Evolutionary conservation across 2,888 invertebrate species (phyloP).

Genomic region (Lasioglossum calceatum): DNA sequence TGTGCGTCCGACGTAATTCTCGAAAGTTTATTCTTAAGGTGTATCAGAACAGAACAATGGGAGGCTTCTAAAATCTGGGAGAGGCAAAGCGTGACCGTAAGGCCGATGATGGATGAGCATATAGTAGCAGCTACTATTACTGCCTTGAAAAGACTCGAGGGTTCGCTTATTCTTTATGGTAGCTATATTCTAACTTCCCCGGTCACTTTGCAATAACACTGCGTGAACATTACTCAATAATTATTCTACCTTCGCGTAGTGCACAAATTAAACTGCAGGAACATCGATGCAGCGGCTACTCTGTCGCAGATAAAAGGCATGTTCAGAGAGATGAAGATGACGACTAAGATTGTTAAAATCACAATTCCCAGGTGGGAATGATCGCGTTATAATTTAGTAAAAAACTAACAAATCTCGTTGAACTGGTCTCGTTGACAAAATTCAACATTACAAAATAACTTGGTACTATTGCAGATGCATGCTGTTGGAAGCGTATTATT

Average conservation of each 20-base stretch:
- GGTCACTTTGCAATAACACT: background rate
- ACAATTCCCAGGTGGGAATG: conserved; percentile 65
- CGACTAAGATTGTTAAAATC: conserved; percentile 46
- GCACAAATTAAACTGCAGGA: conserved; percentile 73
- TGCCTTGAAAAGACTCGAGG: conserved; percentile 86
- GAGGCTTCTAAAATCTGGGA: conserved; percentile 86
- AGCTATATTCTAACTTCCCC: conserved; percentile 26
- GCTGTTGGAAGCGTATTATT: conserved; percentile 86
- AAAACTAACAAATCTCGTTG: background rate
- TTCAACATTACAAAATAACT: background rate
- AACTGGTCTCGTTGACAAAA: background rate
- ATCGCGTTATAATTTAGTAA: too few relatives aligned
- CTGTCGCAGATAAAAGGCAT: conserved; percentile 67
- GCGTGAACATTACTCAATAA: background rate
- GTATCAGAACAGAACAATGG: conserved; percentile 86
- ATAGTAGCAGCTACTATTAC: conserved; percentile 84
- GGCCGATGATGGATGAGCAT: conserved; percentile 76
- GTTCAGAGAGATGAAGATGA: conserved; percentile 35
- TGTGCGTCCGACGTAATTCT: background rate
- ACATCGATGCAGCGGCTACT: conserved; percentile 59
- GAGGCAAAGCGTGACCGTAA: conserved; percentile 83
- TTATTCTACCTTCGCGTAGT: conserved; percentile 67
- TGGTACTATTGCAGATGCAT: conserved; percentile 29
- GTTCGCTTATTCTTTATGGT: conserved; percentile 86
- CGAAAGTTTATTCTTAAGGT: conserved; percentile 82